These are phyloP conservation scores for Atta texana DNA, from an alignment of 1,140 invertebrate genomes.

Conservation along the genomic window DNA sequence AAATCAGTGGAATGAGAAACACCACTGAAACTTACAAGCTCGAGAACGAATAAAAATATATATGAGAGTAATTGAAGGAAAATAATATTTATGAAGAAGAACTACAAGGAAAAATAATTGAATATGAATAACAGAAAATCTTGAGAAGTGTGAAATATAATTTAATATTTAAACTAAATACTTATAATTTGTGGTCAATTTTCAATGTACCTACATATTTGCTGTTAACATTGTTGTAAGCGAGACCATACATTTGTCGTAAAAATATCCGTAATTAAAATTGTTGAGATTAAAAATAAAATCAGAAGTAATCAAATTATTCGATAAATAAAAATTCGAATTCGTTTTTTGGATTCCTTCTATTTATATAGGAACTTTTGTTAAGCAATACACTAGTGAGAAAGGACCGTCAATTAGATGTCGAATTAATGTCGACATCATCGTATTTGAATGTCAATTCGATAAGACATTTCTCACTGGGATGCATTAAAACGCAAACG, in stretches of 20 bases:
- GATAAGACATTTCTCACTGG: too few species aligned
- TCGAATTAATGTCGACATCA: too few species aligned
- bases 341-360: too few species aligned
- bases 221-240: background rate
- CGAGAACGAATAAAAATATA: background rate
- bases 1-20: background rate
- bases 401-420: too few species aligned
- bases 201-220: background rate
- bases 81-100: background rate
- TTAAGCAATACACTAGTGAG: background rate
- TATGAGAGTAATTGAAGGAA: background rate
- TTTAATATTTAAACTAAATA: background rate
- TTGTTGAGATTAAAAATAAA: background rate
- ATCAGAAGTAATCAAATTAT: background rate
- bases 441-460: too few species aligned
- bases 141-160: background rate
- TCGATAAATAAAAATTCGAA: background rate
- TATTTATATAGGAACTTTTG: too few species aligned
- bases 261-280: slow-evolving; percentile 7
- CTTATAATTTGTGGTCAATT: background rate
- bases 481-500: background rate
- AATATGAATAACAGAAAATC: background rate
- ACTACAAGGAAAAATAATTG: background rate
- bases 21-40: slow-evolving; percentile 4
- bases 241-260: background rate